Conservation (phyloP, 2,113 vertebrate genomes). For the Lichenostomus cassidix region DNA sequence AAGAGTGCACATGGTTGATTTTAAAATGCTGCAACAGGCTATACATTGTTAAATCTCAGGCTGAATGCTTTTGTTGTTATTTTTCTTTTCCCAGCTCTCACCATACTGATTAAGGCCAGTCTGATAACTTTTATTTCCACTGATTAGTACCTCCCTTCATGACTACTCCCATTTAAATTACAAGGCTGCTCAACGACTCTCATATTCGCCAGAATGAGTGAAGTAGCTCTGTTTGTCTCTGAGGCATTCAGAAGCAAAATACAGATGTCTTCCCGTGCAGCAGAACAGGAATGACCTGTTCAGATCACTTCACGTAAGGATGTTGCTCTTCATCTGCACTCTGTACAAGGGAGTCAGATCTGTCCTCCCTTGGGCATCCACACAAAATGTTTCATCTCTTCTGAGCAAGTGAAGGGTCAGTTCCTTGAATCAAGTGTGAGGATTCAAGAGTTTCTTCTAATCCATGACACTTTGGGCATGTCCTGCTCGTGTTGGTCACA, state of each 20-base stretch:
- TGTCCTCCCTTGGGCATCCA: neutral
- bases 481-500: neutral
- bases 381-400: neutral
- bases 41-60: neutral
- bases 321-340: neutral
- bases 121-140: neutral
- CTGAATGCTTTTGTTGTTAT: neutral
- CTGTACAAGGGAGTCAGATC: neutral
- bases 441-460: neutral
- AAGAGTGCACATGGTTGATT: neutral
- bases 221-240: neutral
- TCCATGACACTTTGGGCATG: accelerated
- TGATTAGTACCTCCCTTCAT: neutral
- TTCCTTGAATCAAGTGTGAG: neutral
- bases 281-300: neutral
- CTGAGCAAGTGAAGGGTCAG: neutral
- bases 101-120: neutral
- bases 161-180: neutral
- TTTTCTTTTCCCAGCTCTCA: neutral
- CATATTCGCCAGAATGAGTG: neutral
- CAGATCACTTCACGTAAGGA: neutral
- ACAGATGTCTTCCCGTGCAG: neutral
- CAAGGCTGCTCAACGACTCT: neutral
- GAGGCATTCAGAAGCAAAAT: neutral
- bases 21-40: neutral